Percentiles rank a stretch among this genome's conserved stretches.
Conservation (phyloP, 2,888 invertebrate species). For the Lycocerus yunnanus region DNA sequence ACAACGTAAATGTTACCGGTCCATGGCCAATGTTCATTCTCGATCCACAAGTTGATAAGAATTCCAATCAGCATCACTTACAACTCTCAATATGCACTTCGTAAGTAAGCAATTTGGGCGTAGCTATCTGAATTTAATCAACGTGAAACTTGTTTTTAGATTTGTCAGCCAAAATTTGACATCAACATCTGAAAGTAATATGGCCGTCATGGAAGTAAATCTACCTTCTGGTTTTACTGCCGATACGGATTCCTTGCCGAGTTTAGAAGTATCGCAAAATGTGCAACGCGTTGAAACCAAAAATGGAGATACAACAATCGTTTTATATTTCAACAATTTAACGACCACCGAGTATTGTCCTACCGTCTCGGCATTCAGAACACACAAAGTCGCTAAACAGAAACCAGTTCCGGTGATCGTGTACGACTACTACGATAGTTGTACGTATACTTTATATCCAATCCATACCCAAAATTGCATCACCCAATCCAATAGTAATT, state of each 20-base stretch:
- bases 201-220: slow-evolving; percentile 88
- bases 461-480: background rate
- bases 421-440: slow-evolving; percentile 90
- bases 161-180: slow-evolving; percentile 65
- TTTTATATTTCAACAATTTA: slow-evolving; percentile 76
- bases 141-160: slow-evolving; percentile 52
- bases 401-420: slow-evolving; percentile 84
- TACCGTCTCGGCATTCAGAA: slow-evolving; percentile 81
- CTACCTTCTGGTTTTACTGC: slow-evolving; percentile 91
- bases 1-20: slow-evolving; percentile 84
- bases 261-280: slow-evolving; percentile 60
- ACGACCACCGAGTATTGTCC: slow-evolving; percentile 72
- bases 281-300: slow-evolving; percentile 72
- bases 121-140: background rate
- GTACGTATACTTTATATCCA: slow-evolving; percentile 61
- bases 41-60: slow-evolving; percentile 83
- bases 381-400: slow-evolving; percentile 83
- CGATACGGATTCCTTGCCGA: slow-evolving; percentile 74
- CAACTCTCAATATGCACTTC: slow-evolving; percentile 82
- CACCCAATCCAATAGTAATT: too few relatives aligned
- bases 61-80: slow-evolving; percentile 75
- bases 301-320: slow-evolving; percentile 66
- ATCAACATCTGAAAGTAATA: slow-evolving; percentile 76
- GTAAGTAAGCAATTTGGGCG: slow-evolving; percentile 53
- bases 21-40: slow-evolving; percentile 86